Evolutionary conservation across 2,113 vertebrate species (phyloP).

Genomic region (Melanostigma gelatinosum): DNA sequence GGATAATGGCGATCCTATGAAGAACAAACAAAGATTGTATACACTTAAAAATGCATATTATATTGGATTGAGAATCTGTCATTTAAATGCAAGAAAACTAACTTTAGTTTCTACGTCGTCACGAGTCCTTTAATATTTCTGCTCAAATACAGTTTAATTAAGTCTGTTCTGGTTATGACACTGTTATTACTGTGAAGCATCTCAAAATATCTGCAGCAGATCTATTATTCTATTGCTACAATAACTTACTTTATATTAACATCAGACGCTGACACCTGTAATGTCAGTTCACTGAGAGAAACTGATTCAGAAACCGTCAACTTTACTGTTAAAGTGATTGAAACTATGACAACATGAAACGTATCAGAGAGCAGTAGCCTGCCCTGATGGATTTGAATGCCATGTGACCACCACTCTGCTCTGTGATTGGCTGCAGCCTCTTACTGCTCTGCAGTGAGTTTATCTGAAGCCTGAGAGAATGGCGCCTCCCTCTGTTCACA

Average conservation of each 20-base stretch:
- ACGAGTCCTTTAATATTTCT: too few species aligned
- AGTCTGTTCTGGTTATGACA: too few species aligned
- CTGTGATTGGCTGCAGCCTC: conserved; percentile 51
- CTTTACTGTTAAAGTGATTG: neutral
- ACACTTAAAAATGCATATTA: neutral
- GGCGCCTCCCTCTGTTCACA: conserved; percentile 34
- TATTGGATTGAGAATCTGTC: neutral
- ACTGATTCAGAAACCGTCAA: neutral
- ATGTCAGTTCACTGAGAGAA: neutral
- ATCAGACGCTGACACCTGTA: too few species aligned
- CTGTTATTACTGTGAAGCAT: neutral
- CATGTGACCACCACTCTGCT: conserved; percentile 33
- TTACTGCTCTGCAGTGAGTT: neutral
- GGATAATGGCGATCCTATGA: neutral
- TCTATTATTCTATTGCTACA: neutral
- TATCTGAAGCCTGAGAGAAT: neutral
- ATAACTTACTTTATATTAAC: too few species aligned
- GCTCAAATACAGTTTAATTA: too few species aligned
- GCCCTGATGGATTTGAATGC: neutral
- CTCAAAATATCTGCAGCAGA: neutral
- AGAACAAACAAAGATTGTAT: neutral
- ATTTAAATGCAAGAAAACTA: neutral
- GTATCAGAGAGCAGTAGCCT: neutral
- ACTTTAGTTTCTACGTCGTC: too few species aligned
- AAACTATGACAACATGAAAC: neutral